phyloP scores from a whole-genome alignment of 2,797 vertebrate genomes.

The Parambassis ranga region DNA sequence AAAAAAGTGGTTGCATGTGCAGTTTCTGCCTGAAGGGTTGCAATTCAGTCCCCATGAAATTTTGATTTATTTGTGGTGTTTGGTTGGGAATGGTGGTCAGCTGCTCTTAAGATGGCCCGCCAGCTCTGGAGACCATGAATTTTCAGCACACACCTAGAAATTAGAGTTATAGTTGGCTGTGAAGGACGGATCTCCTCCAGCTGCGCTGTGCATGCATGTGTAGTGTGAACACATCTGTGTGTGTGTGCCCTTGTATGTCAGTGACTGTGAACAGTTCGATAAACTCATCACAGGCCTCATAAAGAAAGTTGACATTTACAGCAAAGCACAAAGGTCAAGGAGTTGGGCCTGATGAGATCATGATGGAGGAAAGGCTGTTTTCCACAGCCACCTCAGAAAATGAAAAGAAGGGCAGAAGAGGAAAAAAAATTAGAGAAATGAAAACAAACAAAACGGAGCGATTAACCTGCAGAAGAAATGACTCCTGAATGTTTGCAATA shows the following conservation, averaged over 20 bases:
- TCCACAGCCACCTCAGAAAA: constrained; percentile 25
- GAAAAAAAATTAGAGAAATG: neutral
- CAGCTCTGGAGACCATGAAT: constrained; percentile 50
- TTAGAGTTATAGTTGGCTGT: constrained; percentile 64
- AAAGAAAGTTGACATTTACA: constrained; percentile 83
- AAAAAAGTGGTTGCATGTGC: neutral
- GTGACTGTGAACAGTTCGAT: constrained; percentile 73
- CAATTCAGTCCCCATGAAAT: constrained; percentile 54
- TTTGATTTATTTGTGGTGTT: constrained; percentile 52
- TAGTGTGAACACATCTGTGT: constrained; percentile 8
- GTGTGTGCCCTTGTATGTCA: constrained; percentile 25
- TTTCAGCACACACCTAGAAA: constrained; percentile 57
- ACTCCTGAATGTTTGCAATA: neutral
- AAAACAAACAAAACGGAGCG: constrained; percentile 39
- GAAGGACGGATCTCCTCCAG: constrained; percentile 62
- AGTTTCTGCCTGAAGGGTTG: neutral
- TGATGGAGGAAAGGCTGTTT: constrained; percentile 66
- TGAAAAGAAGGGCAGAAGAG: constrained; percentile 28
- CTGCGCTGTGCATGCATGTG: constrained; percentile 29
- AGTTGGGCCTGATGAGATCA: constrained; percentile 72
- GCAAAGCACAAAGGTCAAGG: constrained; percentile 78
- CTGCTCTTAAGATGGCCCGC: constrained; percentile 25
- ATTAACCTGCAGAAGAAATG: neutral
- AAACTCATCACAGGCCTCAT: constrained; percentile 78
- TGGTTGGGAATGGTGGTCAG: constrained; percentile 32